Conservation (phyloP, 2,113 vertebrate genomes). For the Apteryx owenii region DNA sequence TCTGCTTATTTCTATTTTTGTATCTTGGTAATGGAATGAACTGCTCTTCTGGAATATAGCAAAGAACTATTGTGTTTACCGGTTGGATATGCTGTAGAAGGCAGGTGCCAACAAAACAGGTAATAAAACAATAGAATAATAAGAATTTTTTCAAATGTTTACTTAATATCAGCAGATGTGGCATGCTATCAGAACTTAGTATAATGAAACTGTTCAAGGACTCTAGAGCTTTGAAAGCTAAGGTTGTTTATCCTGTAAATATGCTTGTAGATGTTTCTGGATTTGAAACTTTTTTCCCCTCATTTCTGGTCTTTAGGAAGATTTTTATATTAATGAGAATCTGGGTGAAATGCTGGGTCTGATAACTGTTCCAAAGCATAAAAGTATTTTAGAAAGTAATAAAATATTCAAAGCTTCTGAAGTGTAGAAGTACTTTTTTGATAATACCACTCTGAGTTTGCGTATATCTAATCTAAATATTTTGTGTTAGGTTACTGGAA, state of each 20-base stretch:
- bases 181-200: not conserved
- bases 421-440: not conserved
- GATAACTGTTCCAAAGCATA: not conserved
- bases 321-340: not conserved
- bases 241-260: not conserved
- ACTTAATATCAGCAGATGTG: not conserved
- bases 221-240: not conserved
- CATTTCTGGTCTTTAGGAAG: not conserved
- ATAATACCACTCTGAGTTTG: not conserved
- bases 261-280: not conserved
- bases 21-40: constrained; percentile 77
- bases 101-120: constrained; percentile 21
- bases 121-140: constrained; percentile 21
- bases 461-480: not conserved
- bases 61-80: constrained; percentile 31
- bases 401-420: not conserved
- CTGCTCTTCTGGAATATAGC: constrained; percentile 52
- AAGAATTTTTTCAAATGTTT: not conserved
- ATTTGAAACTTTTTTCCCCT: not conserved
- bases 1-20: constrained; percentile 81
- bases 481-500: not conserved
- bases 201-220: not conserved
- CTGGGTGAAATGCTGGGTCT: not conserved
- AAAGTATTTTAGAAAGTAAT: not conserved
- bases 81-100: constrained; percentile 35